These are phyloP conservation scores for Tupiocoris notatus DNA, from an alignment of 2,888 invertebrate species.

Conservation along the genomic window DNA sequence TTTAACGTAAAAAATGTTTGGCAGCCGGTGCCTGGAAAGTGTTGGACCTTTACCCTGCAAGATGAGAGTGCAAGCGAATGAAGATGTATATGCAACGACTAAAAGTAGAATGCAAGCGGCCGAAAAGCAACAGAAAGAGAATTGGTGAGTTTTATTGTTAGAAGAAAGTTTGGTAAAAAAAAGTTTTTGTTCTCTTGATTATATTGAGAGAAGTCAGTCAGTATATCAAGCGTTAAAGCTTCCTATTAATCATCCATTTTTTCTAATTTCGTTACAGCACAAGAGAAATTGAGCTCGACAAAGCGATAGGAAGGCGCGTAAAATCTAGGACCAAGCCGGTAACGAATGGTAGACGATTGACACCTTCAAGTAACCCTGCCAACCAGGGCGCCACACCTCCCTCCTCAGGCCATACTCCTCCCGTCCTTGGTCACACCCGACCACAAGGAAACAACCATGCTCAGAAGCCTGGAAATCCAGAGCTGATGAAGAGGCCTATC, in stretches of 20 bases:
- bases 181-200: too few relatives aligned
- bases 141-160: conserved; percentile 69
- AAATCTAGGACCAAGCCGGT: conserved; percentile 57
- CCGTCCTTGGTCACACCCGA: conserved; percentile 54
- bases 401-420: conserved; percentile 44
- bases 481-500: conserved; percentile 71
- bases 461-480: conserved; percentile 54
- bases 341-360: conserved; percentile 46
- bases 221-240: too few relatives aligned
- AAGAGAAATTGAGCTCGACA: conserved; percentile 83
- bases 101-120: conserved; percentile 87
- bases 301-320: conserved; percentile 83
- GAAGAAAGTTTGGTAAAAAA: too few relatives aligned
- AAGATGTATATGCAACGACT: conserved; percentile 92
- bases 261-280: conserved; percentile 63
- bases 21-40: conserved; percentile 49
- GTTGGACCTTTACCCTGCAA: conserved; percentile 82
- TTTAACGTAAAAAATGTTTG: too few relatives aligned
- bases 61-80: conserved; percentile 91
- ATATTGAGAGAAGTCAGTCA: neutral
- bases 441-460: conserved; percentile 57
- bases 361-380: conserved; percentile 49
- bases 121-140: conserved; percentile 89
- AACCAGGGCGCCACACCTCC: conserved; percentile 52
- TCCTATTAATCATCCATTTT: too few relatives aligned